Evolutionary conservation across 2,797 vertebrate genomes (phyloP).

Genomic region (Salarias fasciatus): DNA sequence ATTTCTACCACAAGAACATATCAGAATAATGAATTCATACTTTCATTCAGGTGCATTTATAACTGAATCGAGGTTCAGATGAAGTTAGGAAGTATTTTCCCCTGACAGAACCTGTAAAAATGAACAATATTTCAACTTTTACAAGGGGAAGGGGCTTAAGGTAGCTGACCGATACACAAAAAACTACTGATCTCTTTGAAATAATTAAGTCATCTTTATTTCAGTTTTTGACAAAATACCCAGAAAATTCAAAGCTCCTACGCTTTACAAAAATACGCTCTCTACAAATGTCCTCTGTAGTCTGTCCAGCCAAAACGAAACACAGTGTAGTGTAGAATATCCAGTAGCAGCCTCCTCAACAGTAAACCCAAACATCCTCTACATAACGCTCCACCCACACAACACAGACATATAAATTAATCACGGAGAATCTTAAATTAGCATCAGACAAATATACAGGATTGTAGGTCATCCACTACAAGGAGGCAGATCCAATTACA

Average conservation of each 20-base stretch:
- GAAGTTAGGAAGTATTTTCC: too few relatives aligned
- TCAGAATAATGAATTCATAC: too few relatives aligned
- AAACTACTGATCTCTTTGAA: conserved; percentile 77
- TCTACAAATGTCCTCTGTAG: conserved; percentile 94
- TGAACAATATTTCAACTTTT: too few relatives aligned
- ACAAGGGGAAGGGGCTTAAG: too few relatives aligned
- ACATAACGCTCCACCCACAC: conserved; percentile 81
- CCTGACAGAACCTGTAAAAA: too few relatives aligned
- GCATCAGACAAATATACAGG: conserved; percentile 96
- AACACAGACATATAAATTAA: conserved; percentile 97
- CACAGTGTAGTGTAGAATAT: conserved; percentile 87
- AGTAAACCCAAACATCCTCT: conserved; percentile 84
- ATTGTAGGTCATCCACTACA: conserved; percentile 83
- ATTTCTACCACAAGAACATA: too few relatives aligned
- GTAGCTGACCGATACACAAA: too few relatives aligned
- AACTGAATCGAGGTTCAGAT: too few relatives aligned
- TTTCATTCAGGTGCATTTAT: too few relatives aligned
- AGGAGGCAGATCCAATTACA: conserved; percentile 86
- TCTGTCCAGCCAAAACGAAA: conserved; percentile 89
- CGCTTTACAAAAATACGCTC: conserved; percentile 99
- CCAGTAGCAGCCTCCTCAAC: conserved; percentile 88
- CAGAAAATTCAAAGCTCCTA: conserved; percentile 98
- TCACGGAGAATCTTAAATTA: conserved; percentile 94
- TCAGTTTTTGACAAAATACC: conserved; percentile 99
- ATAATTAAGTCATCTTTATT: conserved; percentile 96